These are phyloP conservation scores for Carabus problematicus DNA, from an alignment of 2,888 invertebrate species.

Conservation along the genomic window DNA sequence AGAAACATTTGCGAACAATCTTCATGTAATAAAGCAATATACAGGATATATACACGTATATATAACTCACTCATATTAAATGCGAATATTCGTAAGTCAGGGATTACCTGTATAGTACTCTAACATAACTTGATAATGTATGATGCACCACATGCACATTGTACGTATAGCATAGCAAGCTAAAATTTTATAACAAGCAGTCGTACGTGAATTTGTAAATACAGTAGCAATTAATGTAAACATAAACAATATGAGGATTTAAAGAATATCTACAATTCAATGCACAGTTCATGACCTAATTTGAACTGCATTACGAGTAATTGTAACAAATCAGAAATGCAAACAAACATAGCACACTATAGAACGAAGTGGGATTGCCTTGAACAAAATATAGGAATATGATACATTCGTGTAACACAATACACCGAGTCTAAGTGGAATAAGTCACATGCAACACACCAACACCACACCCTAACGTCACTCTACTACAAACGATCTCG, in stretches of 20 bases:
- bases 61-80: no score
- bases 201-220: no score
- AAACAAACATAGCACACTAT: background rate
- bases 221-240: no score
- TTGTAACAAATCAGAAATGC: conserved; percentile 3
- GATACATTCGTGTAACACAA: conserved; percentile 37
- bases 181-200: no score
- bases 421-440: conserved; percentile 10
- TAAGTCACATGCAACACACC: conserved; percentile 14
- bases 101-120: no score
- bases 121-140: no score
- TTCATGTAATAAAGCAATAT: no score
- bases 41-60: no score
- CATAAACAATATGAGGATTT: background rate
- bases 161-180: no score
- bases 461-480: conserved; percentile 36
- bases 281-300: conserved; percentile 8
- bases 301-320: background rate
- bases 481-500: conserved; percentile 9
- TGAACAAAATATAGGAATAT: conserved; percentile 36
- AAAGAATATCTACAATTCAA: conserved; percentile 1
- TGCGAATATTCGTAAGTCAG: no score
- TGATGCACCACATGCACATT: no score
- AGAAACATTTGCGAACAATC: no score
- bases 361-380: conserved; percentile 18